These are phyloP conservation scores for Actinernus sp. DNA, from an alignment of 92 coral and sea anemone species.

Conservation along the genomic window DNA sequence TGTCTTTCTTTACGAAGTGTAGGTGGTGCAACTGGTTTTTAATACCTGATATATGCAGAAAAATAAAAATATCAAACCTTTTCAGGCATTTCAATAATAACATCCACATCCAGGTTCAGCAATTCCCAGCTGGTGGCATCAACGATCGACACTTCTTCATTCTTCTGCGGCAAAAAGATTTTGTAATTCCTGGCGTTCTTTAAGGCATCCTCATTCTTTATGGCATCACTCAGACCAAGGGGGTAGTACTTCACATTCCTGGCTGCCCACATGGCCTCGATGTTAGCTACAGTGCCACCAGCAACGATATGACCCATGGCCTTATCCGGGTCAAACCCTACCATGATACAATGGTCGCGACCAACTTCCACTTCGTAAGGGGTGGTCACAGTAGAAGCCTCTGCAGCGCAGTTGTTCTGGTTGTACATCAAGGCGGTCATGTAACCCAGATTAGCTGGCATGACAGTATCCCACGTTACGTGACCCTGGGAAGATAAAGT, in stretches of 20 bases:
- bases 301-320: constrained; percentile 70
- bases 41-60: not conserved
- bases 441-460: constrained; percentile 90
- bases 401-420: constrained; percentile 86
- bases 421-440: constrained; percentile 79
- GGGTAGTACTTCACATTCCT: constrained; percentile 87
- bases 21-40: no score
- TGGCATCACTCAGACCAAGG: constrained; percentile 74
- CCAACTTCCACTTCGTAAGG: constrained; percentile 78
- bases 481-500: constrained; percentile 80
- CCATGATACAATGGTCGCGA: constrained; percentile 79
- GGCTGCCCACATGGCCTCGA: constrained; percentile 93
- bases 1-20: no score
- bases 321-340: constrained; percentile 78
- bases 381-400: constrained; percentile 76
- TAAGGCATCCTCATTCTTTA: constrained; percentile 60
- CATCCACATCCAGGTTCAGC: constrained; percentile 82
- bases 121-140: constrained; percentile 83
- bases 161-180: constrained; percentile 62
- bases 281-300: constrained; percentile 90
- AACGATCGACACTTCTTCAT: constrained; percentile 23
- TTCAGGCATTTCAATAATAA: constrained; percentile 57
- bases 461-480: constrained; percentile 80
- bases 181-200: constrained; percentile 53
- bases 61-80: constrained; percentile 15